These are phyloP conservation scores for Atlantisia rogersi DNA, from an alignment of 2,113 vertebrate species.

Conservation along the genomic window DNA sequence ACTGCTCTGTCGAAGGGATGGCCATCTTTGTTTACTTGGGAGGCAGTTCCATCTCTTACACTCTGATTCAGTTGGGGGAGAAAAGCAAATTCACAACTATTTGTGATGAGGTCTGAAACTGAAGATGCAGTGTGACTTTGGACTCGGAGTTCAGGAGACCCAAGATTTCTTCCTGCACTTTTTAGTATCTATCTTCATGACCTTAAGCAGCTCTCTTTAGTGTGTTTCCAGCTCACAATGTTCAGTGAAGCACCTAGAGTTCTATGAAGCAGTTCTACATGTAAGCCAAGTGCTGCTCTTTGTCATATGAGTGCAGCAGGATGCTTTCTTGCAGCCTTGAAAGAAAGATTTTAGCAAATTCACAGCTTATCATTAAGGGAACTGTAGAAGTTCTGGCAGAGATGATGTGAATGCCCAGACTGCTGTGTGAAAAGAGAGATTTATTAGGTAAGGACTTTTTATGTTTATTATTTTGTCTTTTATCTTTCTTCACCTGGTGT, in stretches of 20 bases:
- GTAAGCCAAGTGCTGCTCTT: not conserved
- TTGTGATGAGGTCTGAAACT: not conserved
- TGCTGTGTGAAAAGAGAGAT: not conserved
- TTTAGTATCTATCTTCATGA: not conserved
- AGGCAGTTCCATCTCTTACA: not conserved
- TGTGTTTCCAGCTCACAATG: not conserved
- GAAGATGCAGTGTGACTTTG: not conserved
- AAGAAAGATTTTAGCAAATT: not conserved
- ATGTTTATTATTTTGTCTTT: not conserved
- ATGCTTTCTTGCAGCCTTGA: not conserved
- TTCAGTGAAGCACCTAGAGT: not conserved
- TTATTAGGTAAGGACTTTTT: not conserved
- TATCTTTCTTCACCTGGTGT: not conserved
- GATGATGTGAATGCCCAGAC: not conserved
- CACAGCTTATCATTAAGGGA: not conserved
- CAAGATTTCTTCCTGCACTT: not conserved
- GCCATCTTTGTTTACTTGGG: not conserved
- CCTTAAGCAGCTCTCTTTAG: not conserved
- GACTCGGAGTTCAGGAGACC: not conserved
- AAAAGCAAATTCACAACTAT: not conserved
- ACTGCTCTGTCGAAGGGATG: not conserved
- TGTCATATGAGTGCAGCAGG: not conserved
- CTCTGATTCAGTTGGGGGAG: not conserved
- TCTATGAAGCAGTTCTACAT: rapidly evolving
- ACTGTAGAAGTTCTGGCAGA: not conserved